Base-by-base conservation (phyloP, 2,888 invertebrate species). In the Calliphora vomitoria region DNA sequence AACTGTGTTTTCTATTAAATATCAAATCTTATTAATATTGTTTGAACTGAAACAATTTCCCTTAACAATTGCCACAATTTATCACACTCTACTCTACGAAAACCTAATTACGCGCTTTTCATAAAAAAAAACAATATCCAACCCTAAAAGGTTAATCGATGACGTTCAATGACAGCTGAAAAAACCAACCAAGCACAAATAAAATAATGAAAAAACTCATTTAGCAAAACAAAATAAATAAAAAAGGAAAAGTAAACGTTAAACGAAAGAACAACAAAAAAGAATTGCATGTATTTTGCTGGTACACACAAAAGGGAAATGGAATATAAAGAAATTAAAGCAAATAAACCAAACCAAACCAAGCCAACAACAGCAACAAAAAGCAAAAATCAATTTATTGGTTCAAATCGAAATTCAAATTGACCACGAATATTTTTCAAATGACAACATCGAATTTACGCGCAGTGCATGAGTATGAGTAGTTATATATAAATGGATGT, bases 391-490 rank as follows among this genome's bases (percentile, higher is more conserved):
- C 75, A 81, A 75, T 80, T 81, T 64, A 66, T 84, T 84, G 25
- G 20, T 31, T 8, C 38, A 74, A 86, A 86, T 79, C 78, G 72
- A 82, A 86, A 58, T 78, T 66, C 47, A 78, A 86, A 86, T 66
- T 82, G 82, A 86, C 86, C 81, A 82, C 64, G 82, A 82, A 72
- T 82, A 55, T 78, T 55, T 25, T 78, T 72, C 20, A 58, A 82
- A 81, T 47, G 47, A 68, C 25, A 80, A 81, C 85, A 85, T 79
- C 75, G 81, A 81, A 74, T 62, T 41, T 8, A 38, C 18, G 18
- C 25, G 2, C 1, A 1, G 18, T 18, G 10, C 13, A 58, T 31
- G 11, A 8, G 80, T 20, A 8, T 31, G 50, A n/a, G 20, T 68
- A n/a, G 25, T 64, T 38, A 5, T n/a, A 60, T 11, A n/a, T 5